Evolutionary conservation across 2,113 vertebrate species (phyloP).

Genomic region (Lates calcarifer): DNA sequence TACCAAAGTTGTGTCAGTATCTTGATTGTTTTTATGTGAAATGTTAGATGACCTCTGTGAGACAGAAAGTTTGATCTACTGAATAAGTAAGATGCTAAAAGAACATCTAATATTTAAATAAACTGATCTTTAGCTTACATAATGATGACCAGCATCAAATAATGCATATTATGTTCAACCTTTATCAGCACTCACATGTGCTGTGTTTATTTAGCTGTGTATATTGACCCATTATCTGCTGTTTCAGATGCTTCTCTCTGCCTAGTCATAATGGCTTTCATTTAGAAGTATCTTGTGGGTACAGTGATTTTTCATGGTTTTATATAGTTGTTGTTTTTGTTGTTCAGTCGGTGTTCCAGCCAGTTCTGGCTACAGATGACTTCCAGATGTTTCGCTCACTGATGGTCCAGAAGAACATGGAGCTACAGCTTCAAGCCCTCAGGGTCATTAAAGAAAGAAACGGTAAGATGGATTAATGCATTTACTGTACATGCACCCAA

Average conservation of each 20-base stretch:
- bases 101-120: too few species aligned
- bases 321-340: not conserved
- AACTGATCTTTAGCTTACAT: too few species aligned
- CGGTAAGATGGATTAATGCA: constrained; percentile 79
- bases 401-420: constrained; percentile 98
- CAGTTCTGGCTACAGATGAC: constrained; percentile 94
- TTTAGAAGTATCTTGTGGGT: not conserved
- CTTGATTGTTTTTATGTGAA: too few species aligned
- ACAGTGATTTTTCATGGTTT: not conserved
- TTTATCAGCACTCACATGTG: not conserved
- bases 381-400: constrained; percentile 95
- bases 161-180: too few species aligned
- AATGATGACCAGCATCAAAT: too few species aligned
- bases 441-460: constrained; percentile 95
- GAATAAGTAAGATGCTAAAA: too few species aligned
- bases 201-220: not conserved
- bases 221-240: not conserved
- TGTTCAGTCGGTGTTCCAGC: constrained; percentile 90
- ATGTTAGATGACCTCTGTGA: too few species aligned
- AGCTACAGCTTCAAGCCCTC: constrained; percentile 97
- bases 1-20: too few species aligned
- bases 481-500: not conserved
- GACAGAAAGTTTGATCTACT: too few species aligned
- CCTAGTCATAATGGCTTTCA: not conserved
- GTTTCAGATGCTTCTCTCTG: not conserved